A percentile compares a stretch with the other conserved stretches of the same genome.
Conservation (phyloP, 2,888 invertebrate species). For the Notodonta ziczac region DNA sequence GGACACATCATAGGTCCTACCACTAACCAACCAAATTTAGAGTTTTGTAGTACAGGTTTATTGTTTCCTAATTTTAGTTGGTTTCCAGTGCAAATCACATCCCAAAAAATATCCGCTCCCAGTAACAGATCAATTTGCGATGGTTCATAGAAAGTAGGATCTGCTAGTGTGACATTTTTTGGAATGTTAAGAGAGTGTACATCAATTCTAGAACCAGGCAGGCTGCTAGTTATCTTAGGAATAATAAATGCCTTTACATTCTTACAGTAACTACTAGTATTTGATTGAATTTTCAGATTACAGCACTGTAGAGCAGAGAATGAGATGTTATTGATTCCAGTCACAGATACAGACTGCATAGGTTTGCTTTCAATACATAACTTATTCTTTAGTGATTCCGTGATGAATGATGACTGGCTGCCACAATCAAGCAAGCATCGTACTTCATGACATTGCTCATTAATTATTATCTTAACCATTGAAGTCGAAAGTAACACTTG, state of each 20-base stretch:
- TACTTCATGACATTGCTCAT: conserved; percentile 1
- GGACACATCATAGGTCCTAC: conserved; percentile 2
- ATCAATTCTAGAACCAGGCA: conserved; percentile 3
- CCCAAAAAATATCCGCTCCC: conserved; percentile 17
- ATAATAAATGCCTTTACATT: conserved; percentile 1
- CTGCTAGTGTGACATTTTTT: conserved; percentile 5
- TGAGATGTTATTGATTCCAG: conserved; percentile 5
- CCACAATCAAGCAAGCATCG: conserved; percentile 11
- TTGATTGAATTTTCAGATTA: background rate
- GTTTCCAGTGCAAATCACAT: conserved; percentile 5
- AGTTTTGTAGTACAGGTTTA: conserved; percentile 10
- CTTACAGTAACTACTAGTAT: background rate
- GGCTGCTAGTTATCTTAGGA: conserved; percentile 1
- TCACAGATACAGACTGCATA: background rate
- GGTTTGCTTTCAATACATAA: background rate
- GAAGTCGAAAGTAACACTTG: background rate
- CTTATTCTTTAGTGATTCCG: conserved; percentile 1
- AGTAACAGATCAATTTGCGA: conserved; percentile 7
- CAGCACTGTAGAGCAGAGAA: background rate
- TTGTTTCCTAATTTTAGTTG: conserved; percentile 9
- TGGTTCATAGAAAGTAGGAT: conserved; percentile 5
- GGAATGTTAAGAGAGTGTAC: conserved; percentile 2
- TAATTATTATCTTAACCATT: background rate
- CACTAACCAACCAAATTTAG: conserved; percentile 12
- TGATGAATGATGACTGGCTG: conserved; percentile 6